Evolutionary conservation across 2,888 invertebrate species (phyloP).

Genomic region (Tromatobia lineatoria): DNA sequence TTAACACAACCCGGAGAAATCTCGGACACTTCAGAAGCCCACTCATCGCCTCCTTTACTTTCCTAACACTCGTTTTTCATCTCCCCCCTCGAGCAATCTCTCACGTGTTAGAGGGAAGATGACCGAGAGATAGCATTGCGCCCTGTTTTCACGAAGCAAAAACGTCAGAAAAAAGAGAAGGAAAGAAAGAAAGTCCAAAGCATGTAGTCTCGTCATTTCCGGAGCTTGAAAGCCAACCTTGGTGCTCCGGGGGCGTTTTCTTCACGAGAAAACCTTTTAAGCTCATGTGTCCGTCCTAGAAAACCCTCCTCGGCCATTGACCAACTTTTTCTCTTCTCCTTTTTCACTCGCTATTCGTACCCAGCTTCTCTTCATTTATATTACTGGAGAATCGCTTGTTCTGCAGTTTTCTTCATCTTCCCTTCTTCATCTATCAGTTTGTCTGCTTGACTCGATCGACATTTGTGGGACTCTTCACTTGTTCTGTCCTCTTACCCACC

Average conservation of each 20-base stretch:
- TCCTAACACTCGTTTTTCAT: slow-evolving; percentile 1
- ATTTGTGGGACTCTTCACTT: neutral
- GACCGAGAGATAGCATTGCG: slow-evolving; percentile 39
- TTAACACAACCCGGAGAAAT: slow-evolving; percentile 11
- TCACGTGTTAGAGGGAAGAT: slow-evolving; percentile 10
- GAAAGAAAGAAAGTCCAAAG: slow-evolving; percentile 18
- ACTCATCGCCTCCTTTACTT: slow-evolving; percentile 13
- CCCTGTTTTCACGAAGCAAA: slow-evolving; percentile 14
- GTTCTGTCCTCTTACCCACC: slow-evolving; percentile 13
- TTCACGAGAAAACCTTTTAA: slow-evolving; percentile 56
- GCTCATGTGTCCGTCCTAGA: slow-evolving; percentile 32
- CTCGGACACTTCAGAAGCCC: slow-evolving; percentile 14
- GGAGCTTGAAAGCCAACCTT: slow-evolving; percentile 46
- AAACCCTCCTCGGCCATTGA: slow-evolving; percentile 23
- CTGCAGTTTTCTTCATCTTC: neutral
- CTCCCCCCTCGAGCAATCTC: slow-evolving; percentile 4
- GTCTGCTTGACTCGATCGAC: neutral
- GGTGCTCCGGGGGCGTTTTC: slow-evolving; percentile 44
- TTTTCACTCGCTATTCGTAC: neutral
- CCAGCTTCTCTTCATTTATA: slow-evolving; percentile 19
- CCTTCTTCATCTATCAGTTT: slow-evolving; percentile 8
- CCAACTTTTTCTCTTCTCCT: slow-evolving; percentile 23
- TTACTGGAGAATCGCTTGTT: slow-evolving; percentile 36
- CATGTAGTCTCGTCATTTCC: slow-evolving; percentile 56
- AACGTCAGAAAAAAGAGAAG: neutral